Percentiles rank a stretch among this genome's conserved stretches.
Conservation (phyloP, 2,888 invertebrate genomes). For the Eustalomyia histrio region DNA sequence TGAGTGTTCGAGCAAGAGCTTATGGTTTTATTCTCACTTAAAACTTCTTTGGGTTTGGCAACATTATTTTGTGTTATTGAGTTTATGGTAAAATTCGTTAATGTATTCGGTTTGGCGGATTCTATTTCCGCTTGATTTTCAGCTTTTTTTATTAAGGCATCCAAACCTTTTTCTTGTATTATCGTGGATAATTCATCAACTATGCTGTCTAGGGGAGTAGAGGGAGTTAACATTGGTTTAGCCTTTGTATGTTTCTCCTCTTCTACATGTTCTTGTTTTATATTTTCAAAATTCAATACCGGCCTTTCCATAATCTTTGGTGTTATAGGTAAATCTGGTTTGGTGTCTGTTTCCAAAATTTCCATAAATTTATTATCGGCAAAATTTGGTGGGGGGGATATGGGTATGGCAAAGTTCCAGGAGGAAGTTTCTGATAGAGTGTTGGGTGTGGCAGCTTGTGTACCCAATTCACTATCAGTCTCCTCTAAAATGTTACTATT, state of each 20-base stretch:
- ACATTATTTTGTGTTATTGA: constrained; percentile 47
- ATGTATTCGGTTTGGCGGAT: constrained; percentile 73
- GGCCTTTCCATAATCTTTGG: constrained; percentile 68
- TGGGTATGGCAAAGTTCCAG: constrained; percentile 77
- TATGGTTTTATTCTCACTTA: not conserved
- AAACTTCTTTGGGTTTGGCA: constrained; percentile 43
- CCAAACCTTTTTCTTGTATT: constrained; percentile 73
- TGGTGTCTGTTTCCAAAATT: constrained; percentile 8
- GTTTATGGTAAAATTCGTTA: constrained; percentile 76
- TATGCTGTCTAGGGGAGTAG: constrained; percentile 73
- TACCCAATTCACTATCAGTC: constrained; percentile 58
- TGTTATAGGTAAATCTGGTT: constrained; percentile 67
- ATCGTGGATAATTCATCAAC: constrained; percentile 73
- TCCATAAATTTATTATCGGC: constrained; percentile 70
- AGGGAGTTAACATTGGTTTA: constrained; percentile 12
- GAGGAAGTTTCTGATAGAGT: constrained; percentile 68
- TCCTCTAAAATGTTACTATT: constrained; percentile 41
- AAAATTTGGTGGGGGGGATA: constrained; percentile 77
- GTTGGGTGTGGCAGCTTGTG: constrained; percentile 35
- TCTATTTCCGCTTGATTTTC: constrained; percentile 70
- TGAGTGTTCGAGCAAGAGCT: not conserved
- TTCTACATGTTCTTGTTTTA: constrained; percentile 51
- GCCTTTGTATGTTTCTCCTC: constrained; percentile 4
- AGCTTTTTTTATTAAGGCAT: constrained; percentile 71
- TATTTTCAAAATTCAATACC: constrained; percentile 63